phyloP scores from a whole-genome alignment of 2,797 vertebrate genomes.

The Paratrypauchen microcephalus region DNA sequence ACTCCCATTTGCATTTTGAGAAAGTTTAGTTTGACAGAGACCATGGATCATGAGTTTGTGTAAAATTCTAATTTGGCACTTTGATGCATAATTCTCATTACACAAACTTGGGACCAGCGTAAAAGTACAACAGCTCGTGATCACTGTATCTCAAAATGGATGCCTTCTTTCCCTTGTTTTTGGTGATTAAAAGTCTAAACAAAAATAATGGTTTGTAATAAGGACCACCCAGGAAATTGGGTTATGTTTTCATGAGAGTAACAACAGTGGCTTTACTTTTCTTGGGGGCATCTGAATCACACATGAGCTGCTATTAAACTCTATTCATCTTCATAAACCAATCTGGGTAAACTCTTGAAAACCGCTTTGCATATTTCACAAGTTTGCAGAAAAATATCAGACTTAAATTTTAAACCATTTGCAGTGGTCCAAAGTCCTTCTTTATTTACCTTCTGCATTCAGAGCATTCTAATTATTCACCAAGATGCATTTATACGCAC shows the following conservation, averaged over 20 bases:
- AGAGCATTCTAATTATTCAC: too few relatives aligned
- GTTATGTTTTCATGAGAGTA: not conserved
- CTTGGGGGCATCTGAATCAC: not conserved
- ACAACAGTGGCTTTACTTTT: not conserved
- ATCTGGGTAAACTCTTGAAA: not conserved
- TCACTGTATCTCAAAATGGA: not conserved
- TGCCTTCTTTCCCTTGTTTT: not conserved
- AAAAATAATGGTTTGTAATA: conserved; percentile 1
- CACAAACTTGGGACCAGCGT: not conserved
- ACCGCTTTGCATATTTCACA: not conserved
- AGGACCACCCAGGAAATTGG: not conserved
- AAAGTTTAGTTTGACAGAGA: not conserved
- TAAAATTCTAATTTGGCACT: not conserved
- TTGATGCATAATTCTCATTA: not conserved
- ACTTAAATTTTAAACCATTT: too few relatives aligned
- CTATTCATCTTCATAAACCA: not conserved
- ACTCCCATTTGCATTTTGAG: not conserved
- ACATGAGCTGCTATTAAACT: not conserved
- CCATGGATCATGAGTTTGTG: not conserved
- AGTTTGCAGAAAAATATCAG: not conserved
- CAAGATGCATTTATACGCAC: too few relatives aligned
- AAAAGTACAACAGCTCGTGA: not conserved
- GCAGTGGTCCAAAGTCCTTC: too few relatives aligned
- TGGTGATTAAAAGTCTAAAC: not conserved
- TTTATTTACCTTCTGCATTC: too few relatives aligned